These are phyloP conservation scores for Sphaerophoria taeniata DNA, from an alignment of 2,888 invertebrate species.

Conservation along the genomic window DNA sequence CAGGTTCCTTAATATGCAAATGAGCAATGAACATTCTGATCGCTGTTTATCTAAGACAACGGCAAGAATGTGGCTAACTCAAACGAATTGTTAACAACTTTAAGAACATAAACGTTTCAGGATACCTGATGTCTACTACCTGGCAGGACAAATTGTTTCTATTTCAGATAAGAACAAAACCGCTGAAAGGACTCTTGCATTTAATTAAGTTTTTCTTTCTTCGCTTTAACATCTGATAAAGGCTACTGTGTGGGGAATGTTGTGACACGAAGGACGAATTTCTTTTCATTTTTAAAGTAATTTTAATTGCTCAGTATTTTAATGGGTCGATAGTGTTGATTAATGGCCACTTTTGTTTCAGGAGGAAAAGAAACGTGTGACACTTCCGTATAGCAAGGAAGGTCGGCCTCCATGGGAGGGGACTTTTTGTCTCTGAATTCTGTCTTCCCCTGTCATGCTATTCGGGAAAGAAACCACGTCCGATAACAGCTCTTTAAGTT, in stretches of 20 bases:
- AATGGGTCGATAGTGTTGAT: conserved; percentile 65
- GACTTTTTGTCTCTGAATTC: too few relatives aligned
- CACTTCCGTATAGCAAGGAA: background rate
- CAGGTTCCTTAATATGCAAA: conserved; percentile 55
- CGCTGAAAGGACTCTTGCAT: conserved; percentile 44
- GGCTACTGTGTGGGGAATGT: conserved; percentile 3
- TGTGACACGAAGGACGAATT: conserved; percentile 19
- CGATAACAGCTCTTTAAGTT: too few relatives aligned
- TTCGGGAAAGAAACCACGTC: too few relatives aligned
- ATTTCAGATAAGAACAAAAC: conserved; percentile 33
- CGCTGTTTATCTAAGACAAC: background rate
- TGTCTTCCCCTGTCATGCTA: too few relatives aligned
- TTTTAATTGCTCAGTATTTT: conserved; percentile 68
- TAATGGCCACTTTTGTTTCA: conserved; percentile 35
- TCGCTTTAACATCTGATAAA: background rate
- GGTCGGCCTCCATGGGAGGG: too few relatives aligned
- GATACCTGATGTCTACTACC: conserved; percentile 20
- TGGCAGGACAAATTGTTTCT: conserved; percentile 60
- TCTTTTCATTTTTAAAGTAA: conserved; percentile 16
- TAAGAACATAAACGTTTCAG: conserved; percentile 24
- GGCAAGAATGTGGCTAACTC: conserved; percentile 27
- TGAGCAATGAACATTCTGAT: conserved; percentile 57
- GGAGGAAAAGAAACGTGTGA: background rate
- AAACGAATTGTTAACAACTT: conserved; percentile 56
- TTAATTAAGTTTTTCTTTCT: conserved; percentile 48